Conservation (phyloP, 2,888 invertebrate species). For the Apamea anceps region DNA sequence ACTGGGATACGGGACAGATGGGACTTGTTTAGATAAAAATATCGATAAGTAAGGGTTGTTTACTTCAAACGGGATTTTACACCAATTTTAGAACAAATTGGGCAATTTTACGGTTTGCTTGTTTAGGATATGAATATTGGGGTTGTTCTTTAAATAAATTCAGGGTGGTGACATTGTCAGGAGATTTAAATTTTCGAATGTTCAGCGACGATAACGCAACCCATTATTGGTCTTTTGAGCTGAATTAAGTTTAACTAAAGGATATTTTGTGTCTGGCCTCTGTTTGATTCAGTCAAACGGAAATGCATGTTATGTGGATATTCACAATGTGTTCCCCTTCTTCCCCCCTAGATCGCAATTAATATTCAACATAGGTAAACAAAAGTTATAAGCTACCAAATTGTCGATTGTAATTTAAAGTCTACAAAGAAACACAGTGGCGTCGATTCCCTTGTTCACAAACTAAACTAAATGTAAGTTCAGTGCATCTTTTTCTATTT, state of each 20-base stretch:
- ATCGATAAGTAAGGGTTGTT: slow-evolving; percentile 66
- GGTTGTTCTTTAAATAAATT: slow-evolving; percentile 28
- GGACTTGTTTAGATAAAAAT: slow-evolving; percentile 66
- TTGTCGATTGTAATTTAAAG: background rate
- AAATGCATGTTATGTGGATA: too few relatives aligned
- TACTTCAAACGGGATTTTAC: slow-evolving; percentile 51
- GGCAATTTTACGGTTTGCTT: slow-evolving; percentile 31
- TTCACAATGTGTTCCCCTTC: background rate
- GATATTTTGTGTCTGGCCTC: background rate
- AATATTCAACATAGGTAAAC: background rate
- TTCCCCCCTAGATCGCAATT: too few relatives aligned
- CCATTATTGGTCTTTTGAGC: background rate
- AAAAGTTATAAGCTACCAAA: background rate
- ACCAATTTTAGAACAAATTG: slow-evolving; percentile 39
- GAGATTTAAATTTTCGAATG: background rate
- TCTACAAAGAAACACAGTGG: too few relatives aligned
- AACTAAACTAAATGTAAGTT: too few relatives aligned
- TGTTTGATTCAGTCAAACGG: background rate
- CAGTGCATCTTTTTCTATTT: too few relatives aligned
- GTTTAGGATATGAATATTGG: slow-evolving; percentile 27
- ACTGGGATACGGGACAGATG: slow-evolving; percentile 66
- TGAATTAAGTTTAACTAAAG: background rate
- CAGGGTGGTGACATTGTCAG: slow-evolving; percentile 2
- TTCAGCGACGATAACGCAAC: background rate
- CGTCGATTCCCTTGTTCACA: too few relatives aligned